phyloP scores from a whole-genome alignment of 2,888 invertebrate genomes.

The Torymus aiolomorphi region DNA sequence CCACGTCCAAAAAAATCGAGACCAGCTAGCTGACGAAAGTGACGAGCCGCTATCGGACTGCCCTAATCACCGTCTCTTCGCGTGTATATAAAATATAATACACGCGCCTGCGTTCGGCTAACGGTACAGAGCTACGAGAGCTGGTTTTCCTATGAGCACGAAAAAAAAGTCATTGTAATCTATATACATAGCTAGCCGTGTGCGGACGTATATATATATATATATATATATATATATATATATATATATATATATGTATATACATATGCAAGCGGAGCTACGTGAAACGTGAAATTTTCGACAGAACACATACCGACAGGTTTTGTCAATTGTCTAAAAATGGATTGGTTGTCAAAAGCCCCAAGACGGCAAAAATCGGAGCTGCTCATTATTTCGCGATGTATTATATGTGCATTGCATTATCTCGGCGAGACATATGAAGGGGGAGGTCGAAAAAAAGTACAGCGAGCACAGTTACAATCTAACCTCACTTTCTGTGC shows the following conservation, averaged over 20 bases:
- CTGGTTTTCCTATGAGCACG: slow-evolving; percentile 32
- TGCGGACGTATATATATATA: neutral
- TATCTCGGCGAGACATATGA: too few relatives aligned
- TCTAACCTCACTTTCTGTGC: slow-evolving; percentile 12
- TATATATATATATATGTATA: too few relatives aligned
- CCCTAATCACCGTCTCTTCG: slow-evolving; percentile 6
- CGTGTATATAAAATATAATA: too few relatives aligned
- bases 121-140: slow-evolving; percentile 48
- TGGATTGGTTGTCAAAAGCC: too few relatives aligned
- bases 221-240: neutral
- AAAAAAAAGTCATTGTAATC: slow-evolving; percentile 36
- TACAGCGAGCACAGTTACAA: neutral
- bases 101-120: slow-evolving; percentile 3
- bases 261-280: neutral
- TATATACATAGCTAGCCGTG: neutral
- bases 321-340: too few relatives aligned
- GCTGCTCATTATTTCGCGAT: neutral
- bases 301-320: neutral
- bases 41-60: slow-evolving; percentile 18
- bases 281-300: neutral
- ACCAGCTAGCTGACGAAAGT: neutral
- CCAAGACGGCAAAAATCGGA: neutral
- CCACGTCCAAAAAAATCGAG: neutral
- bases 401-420: too few relatives aligned
- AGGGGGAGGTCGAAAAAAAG: too few relatives aligned